Evolutionary conservation across 2,113 vertebrate species (phyloP), one percentile per base, ranked within the genome.

Genomic region (Tinamus guttatus): DNA sequence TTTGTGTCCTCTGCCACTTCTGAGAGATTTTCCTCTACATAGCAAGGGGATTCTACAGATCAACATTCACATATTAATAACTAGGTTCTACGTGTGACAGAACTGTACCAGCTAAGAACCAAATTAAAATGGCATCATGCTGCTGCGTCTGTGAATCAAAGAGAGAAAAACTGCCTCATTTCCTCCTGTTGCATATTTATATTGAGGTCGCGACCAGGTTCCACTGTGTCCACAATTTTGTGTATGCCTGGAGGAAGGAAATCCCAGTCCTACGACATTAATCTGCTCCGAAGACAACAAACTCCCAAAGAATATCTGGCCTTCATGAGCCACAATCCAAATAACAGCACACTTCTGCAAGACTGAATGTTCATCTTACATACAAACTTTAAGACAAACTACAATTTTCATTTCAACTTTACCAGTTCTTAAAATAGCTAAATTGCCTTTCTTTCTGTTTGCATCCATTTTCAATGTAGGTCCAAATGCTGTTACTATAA

Each of bases 91-190:
- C 3, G 22, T 36, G 63, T 89, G 91, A 92, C 94, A 94, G 69
- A 67, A 73, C 30, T 58, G 52, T 75, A 62, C 40, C 54, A 87
- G 38, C 58, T 76, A 87, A 93, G 81, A 65, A 56, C 25, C n/a
- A 49, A 93, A 94, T 75, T 81, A 73, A 84, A 93, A 92, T 76
- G 73, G 65, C 90, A 68, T 43, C 85, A n/a, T n/a, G 80, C 80
- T 79, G 75, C 34, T 90, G 85, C 43, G 92, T 76, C 58, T n/a
- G 78, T 81, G 95, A 92, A 40, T 34, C 47, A 80, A 60, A 69
- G 45, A 18, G 60, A 95, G 73, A 82, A 91, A 90, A 69, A 41
- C 73, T 92, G 76, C 90, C 76, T 95, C 58, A 60, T 93, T 43
- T 90, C 45, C 52, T 64, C 7, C 32, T 67, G 38, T 0, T 92